These are phyloP conservation scores for Oxystoma pomonae DNA, from an alignment of 2,888 invertebrate species.

Conservation along the genomic window DNA sequence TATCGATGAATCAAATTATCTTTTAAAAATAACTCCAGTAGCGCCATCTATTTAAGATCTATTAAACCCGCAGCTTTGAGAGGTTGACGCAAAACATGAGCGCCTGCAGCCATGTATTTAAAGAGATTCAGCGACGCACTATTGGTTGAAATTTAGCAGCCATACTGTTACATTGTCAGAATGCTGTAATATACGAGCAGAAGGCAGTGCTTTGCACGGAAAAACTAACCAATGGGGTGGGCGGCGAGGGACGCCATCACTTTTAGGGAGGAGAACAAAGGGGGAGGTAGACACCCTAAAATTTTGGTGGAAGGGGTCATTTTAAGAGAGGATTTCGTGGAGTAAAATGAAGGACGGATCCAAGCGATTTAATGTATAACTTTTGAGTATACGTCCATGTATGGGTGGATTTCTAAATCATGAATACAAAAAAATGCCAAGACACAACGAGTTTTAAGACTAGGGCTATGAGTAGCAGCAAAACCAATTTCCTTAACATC, in stretches of 20 bases:
- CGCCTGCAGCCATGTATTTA: constrained; percentile 32
- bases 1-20: background rate
- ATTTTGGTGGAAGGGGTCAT: constrained; percentile 12
- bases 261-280: constrained; percentile 41
- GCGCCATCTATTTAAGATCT: constrained; percentile 35
- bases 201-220: constrained; percentile 38
- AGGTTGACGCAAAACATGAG: constrained; percentile 3
- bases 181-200: constrained; percentile 40
- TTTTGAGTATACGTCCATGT: no score
- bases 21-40: constrained; percentile 17
- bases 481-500: no score
- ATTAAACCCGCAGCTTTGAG: constrained; percentile 24
- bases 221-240: constrained; percentile 38
- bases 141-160: constrained; percentile 50
- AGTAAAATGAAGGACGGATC: constrained; percentile 7
- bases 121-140: constrained; percentile 25
- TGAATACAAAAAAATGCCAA: no score
- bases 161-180: constrained; percentile 49
- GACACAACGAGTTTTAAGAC: no score
- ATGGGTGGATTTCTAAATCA: no score
- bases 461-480: no score
- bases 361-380: no score
- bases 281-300: background rate
- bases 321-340: constrained; percentile 15
- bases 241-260: constrained; percentile 42